Percentiles rank a stretch among this genome's conserved stretches.
phyloP scores from a whole-genome alignment of 1,140 invertebrate genomes.

The Uloborus diversus region DNA sequence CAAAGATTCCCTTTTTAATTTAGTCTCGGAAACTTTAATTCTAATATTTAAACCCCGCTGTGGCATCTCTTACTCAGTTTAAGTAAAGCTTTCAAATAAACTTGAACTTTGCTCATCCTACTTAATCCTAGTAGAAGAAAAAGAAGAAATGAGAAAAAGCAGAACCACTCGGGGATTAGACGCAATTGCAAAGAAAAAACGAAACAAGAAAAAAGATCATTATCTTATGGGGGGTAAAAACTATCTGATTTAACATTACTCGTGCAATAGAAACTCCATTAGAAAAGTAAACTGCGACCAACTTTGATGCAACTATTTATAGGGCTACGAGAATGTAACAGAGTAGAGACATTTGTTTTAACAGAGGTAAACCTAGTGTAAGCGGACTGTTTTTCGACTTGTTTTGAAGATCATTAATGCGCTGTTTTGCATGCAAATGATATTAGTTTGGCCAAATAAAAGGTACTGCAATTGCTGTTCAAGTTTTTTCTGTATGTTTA shows the following conservation, averaged over 20 bases:
- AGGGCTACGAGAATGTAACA: constrained; percentile 14
- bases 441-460: too few relatives aligned
- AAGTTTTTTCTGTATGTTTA: too few relatives aligned
- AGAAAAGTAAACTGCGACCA: neutral
- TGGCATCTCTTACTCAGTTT: neutral
- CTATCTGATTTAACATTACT: constrained; percentile 40
- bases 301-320: neutral
- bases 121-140: constrained; percentile 33
- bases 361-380: too few relatives aligned
- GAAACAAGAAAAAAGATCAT: constrained; percentile 3
- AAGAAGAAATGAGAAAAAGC: constrained; percentile 8
- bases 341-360: constrained; percentile 16
- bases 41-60: constrained; percentile 7
- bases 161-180: constrained; percentile 24
- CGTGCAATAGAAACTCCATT: neutral
- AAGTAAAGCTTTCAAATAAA: constrained; percentile 40
- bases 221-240: constrained; percentile 2
- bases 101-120: constrained; percentile 36
- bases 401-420: too few relatives aligned
- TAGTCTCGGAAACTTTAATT: neutral
- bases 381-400: too few relatives aligned
- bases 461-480: too few relatives aligned
- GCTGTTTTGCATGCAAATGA: too few relatives aligned
- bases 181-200: constrained; percentile 38
- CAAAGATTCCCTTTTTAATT: constrained; percentile 25